Evolutionary conservation across 2,888 invertebrate genomes (phyloP), one percentile per base, ranked within the genome.

Genomic region (Leucophora obtusa): DNA sequence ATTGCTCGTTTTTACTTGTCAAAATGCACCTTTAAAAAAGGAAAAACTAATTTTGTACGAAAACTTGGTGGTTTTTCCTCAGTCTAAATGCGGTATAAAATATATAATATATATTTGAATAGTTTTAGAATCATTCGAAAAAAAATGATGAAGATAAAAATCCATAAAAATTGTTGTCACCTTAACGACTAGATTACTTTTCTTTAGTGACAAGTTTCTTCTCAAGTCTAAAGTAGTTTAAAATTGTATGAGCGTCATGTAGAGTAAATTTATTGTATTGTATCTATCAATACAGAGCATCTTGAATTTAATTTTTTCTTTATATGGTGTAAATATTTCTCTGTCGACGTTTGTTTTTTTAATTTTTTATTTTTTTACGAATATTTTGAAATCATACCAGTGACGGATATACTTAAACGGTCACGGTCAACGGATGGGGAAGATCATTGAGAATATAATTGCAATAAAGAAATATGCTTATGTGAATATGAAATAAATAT

Each of bases 401-500:
- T 70, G 60, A 62, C 60, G n/a, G n/a, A n/a, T n/a, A 53, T 43
- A 60, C 8, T 35, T 53, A 54, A 51, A 62, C 21, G 24, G 70
- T 62, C 54, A 71, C n/a, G 62, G 71, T 5, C 62, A 71, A 28
- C 62, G 43, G 14, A 62, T 62, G 54, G n/a, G 43, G 17, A 54
- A 54, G 43, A 62, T 62, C 43, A 43, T 47, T 62, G 50, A 24
- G 24, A 58, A 17, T 53, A 24, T 38, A 28, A 38, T 53, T 70
- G 21, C 28, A 38, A 15, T 24, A 14, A 47, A 47, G 2, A 47
- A 47, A 1, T 47, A 47, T 47, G 43, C 43, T n/a, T 11, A n/a
- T 47, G n/a, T n/a, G 43, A 38, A 38, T 47, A n/a, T 7, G 43
- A n/a, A 47, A 47, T 47, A 38, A 1, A 28, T 28, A 28, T n/a